Percentiles rank a stretch among this genome's conserved stretches.
Evolutionary conservation across 2,797 vertebrate genomes (phyloP).

Genomic region (Florisuga fusca): DNA sequence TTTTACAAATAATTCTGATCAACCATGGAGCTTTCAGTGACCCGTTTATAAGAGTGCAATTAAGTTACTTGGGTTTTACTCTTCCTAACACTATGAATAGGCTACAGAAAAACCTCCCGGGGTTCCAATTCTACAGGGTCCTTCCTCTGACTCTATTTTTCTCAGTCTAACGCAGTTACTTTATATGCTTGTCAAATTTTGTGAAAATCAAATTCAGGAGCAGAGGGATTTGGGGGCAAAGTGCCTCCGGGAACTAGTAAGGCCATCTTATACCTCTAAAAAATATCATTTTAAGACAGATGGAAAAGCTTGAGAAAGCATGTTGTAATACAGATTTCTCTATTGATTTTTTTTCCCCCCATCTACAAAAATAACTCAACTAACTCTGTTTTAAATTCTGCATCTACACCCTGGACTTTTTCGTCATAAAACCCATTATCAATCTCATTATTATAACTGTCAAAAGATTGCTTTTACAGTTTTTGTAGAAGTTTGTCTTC

Average conservation of each 20-base stretch:
- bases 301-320: neutral
- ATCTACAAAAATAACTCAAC: neutral
- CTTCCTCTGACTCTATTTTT: neutral
- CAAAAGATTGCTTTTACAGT: neutral
- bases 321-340: neutral
- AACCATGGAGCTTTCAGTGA: neutral
- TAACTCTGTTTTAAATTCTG: neutral
- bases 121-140: neutral
- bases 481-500: neutral
- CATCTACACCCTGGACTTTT: neutral
- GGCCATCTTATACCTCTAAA: neutral
- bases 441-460: neutral
- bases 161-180: neutral
- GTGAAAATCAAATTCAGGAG: neutral
- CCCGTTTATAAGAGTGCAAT: neutral
- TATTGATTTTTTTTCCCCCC: neutral
- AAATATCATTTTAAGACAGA: neutral
- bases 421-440: neutral
- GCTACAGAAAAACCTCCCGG: neutral
- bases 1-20: neutral
- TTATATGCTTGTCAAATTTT: neutral
- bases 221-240: neutral
- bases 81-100: neutral
- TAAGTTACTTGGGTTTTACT: neutral
- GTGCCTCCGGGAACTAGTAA: neutral